Base-by-base conservation (phyloP, 2,797 vertebrate species). In the Takifugu rubripes region DNA sequence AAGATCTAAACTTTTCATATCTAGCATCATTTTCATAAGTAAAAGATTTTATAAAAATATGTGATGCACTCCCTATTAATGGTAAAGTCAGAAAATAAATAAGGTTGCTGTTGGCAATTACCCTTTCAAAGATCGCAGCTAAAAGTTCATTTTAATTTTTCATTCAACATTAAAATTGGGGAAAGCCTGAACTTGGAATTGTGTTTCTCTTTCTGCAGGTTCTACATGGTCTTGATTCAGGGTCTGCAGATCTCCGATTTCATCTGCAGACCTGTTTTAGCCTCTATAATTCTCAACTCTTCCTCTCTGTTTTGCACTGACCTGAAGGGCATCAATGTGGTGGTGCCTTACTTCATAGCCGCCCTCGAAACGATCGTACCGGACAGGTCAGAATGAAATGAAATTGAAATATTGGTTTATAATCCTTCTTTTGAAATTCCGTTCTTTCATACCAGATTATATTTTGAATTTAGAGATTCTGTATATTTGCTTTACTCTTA, bases 221-320 rank as follows among this genome's bases (percentile, higher is more conserved):
- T 98, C 92, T 98, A 98, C 90, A 97, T 98, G 95, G 93, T 96
- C 87, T 92, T 98, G 87, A 96, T 97, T 90, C 96, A 98, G 89
- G 95, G 96, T 84, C 93, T 98, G 82, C 96, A 98, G 92, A 96
- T 98, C 85, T 93, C 92, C 3, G 96, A 98, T 82, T 97, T 93
- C 74, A 81, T 97, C 78, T 98, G 96, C 67, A 92, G 96, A 66
- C 96, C 95, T 0, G 96, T 98, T 63, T 89, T 98, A 82, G 95
- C 96, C 82, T 97, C 94, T 69, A 92, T 98, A 83, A 96, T 98
- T 83, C 92, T 98, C 78, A 98, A 98, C 87, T 98, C 96, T 52
- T 94, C 96, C 82, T 92, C 94, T 72, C 90, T 98, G 66, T 98
- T 98, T 91, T 98, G 95, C 84, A 94, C 94, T 75, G 96, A 98